Conservation (phyloP, 2,113 vertebrate species). For the Phalacrocorax aristotelis region DNA sequence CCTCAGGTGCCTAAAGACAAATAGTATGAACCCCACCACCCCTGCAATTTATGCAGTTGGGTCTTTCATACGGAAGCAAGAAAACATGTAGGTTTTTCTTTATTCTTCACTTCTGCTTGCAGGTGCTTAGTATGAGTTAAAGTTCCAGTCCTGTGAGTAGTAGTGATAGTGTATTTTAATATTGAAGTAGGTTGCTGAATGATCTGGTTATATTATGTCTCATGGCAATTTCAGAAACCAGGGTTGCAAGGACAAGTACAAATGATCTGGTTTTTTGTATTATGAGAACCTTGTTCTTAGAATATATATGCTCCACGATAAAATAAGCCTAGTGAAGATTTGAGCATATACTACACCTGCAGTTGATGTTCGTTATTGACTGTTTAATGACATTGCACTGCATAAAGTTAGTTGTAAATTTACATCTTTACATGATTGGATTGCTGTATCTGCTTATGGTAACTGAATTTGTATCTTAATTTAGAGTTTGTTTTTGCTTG, state of each 20-base stretch:
- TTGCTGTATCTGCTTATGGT: neutral
- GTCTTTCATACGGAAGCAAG: neutral
- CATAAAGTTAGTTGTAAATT: neutral
- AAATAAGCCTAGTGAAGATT: neutral
- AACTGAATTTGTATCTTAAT: neutral
- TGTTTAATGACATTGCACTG: neutral
- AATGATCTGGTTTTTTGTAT: rapidly evolving
- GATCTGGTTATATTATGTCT: neutral
- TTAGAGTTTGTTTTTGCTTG: neutral
- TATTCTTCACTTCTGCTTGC: neutral
- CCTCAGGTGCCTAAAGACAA: neutral
- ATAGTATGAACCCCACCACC: too few species aligned
- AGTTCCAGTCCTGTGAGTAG: neutral
- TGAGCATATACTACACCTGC: neutral
- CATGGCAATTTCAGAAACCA: neutral
- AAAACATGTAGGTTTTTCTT: neutral
- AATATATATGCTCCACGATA: neutral
- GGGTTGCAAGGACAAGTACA: neutral
- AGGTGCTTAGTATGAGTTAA: neutral
- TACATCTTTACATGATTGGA: neutral
- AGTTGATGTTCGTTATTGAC: neutral
- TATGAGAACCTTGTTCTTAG: neutral
- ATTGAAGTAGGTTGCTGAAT: neutral
- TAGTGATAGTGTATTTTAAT: neutral
- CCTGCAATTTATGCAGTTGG: neutral